These are phyloP conservation scores for Pheosia tremula DNA, from an alignment of 2,888 invertebrate species.

Conservation along the genomic window DNA sequence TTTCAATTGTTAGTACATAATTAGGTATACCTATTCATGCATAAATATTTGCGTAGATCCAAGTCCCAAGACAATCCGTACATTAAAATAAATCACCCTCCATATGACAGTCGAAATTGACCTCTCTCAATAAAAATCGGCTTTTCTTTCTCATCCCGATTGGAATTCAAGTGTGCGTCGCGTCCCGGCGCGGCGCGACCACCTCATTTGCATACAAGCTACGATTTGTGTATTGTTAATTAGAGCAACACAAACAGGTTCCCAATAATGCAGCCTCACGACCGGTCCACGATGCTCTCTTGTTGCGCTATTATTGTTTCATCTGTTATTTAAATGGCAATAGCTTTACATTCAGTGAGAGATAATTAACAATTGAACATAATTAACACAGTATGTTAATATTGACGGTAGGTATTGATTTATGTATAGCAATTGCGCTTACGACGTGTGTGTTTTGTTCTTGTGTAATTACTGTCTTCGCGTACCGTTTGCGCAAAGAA, in stretches of 20 bases:
- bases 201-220: slow-evolving; percentile 82
- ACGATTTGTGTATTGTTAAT: slow-evolving; percentile 85
- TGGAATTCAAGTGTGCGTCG: slow-evolving; percentile 47
- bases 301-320: slow-evolving; percentile 77
- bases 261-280: slow-evolving; percentile 61
- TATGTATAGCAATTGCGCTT: slow-evolving; percentile 35
- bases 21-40: no score
- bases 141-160: slow-evolving; percentile 49
- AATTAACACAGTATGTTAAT: slow-evolving; percentile 78
- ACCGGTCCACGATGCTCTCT: slow-evolving; percentile 66
- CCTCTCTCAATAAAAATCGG: slow-evolving; percentile 51
- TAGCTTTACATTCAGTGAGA: slow-evolving; percentile 65
- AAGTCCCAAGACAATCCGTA: slow-evolving; percentile 22
- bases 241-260: slow-evolving; percentile 82
- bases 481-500: slow-evolving; percentile 40
- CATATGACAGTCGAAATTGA: slow-evolving; percentile 43
- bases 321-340: slow-evolving; percentile 82
- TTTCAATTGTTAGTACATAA: no score
- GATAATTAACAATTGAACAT: slow-evolving; percentile 72
- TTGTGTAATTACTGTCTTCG: slow-evolving; percentile 14
- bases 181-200: slow-evolving; percentile 43
- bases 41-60: neutral
- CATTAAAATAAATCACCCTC: slow-evolving; percentile 21
- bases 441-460: slow-evolving; percentile 17
- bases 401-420: slow-evolving; percentile 69